Evolutionary conservation across 2,113 vertebrate species (phyloP).

Genomic region (Picathartes gymnocephalus): DNA sequence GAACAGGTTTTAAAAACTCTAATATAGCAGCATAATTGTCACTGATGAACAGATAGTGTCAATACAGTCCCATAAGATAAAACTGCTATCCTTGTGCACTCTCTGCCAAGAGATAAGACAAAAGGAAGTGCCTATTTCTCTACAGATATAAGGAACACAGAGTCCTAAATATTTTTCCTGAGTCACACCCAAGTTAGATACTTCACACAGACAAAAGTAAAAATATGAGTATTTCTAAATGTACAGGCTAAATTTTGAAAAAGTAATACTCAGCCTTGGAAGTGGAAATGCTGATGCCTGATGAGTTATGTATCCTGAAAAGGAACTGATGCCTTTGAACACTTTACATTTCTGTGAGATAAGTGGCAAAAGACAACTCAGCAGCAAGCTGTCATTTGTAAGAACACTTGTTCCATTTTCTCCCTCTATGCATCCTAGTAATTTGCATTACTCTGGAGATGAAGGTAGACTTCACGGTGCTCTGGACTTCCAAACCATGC

Average conservation of each 20-base stretch:
- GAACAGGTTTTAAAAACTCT: not conserved
- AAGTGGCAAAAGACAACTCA: not conserved
- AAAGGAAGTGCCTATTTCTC: not conserved
- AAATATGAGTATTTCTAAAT: not conserved
- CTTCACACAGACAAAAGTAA: not conserved
- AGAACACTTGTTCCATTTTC: not conserved
- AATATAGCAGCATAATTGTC: not conserved
- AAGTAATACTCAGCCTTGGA: not conserved
- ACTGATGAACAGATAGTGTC: not conserved
- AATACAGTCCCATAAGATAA: not conserved
- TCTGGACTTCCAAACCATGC: not conserved
- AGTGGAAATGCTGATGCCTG: not conserved
- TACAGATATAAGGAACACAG: not conserved
- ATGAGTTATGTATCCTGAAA: not conserved
- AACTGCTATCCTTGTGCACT: not conserved
- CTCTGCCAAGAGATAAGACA: not conserved
- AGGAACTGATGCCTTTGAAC: not conserved
- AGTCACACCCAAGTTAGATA: rapidly evolving
- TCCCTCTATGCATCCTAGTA: not conserved
- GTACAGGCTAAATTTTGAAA: not conserved
- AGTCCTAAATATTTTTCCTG: not conserved
- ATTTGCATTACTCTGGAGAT: not conserved
- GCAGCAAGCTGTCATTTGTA: not conserved
- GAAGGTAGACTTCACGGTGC: not conserved
- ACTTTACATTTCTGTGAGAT: not conserved